Base-by-base conservation (phyloP, 2,797 vertebrate species). In the Kryptolebias ocellatus region DNA sequence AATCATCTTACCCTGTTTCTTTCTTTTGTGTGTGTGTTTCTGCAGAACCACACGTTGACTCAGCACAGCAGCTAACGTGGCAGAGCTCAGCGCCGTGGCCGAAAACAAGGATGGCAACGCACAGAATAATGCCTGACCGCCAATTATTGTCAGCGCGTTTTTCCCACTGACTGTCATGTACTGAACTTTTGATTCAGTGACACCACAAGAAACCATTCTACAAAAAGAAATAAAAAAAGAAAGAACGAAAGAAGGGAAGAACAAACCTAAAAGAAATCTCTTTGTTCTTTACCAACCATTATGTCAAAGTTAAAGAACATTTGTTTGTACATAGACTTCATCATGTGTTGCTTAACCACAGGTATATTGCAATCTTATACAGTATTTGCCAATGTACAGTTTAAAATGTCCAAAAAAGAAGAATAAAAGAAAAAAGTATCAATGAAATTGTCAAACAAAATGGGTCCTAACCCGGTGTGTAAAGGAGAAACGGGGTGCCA, bases 11-110 rank as follows among this genome's bases (percentile, higher is more conserved):
- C 37, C 31, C 31, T 7, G 31, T 70, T 65, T 47, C 5, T 28
- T 57, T 39, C 82, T 73, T 80, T 52, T 77, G 67, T 86, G 53
- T 85, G 53, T 85, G 64, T 84, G 74, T 83, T 81, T 65, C 85
- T 81, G 56, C 95, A 99, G 98, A 99, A 99, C 86, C 97, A 99
- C 92, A 95, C 96, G 83, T 95, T 98, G 96, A 98, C 96, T 90
- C 97, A 98, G 89, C 98, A 99, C 93, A 98, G 95, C 96, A 98
- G 97, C 94, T 99, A 98, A 96, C 96, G 90, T 93, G 93, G 93
- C 90, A 88, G 87, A 84, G 78, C 80, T 74, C 28, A 17, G 80
- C 89, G 87, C 87, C 79, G 74, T 80, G 91, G 94, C 93, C 94
- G 77, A 94, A 93, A 93, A 94, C 92, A 92, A 94, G 77, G 74